Conservation (phyloP, 1,140 invertebrate genomes). For the Bombus pascuorum region DNA sequence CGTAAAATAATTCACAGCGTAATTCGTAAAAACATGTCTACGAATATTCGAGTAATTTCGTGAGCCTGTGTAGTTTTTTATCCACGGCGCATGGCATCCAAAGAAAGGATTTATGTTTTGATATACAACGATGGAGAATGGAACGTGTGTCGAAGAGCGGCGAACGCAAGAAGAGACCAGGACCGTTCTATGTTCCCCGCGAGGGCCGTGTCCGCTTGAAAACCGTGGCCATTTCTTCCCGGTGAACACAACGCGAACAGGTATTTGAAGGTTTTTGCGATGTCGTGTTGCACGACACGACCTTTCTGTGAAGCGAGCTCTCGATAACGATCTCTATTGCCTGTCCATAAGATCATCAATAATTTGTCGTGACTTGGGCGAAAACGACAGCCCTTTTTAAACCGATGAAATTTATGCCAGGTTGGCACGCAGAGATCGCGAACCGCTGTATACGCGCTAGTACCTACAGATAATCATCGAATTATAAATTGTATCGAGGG, state of each 20-base stretch:
- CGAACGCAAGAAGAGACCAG: neutral
- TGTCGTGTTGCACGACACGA: slow-evolving; percentile 32
- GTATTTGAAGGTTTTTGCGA: slow-evolving; percentile 41
- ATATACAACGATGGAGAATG: neutral
- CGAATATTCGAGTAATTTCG: no score
- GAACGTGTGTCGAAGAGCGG: no score
- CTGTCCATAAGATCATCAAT: slow-evolving; percentile 59
- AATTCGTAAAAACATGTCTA: no score
- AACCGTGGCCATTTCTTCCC: slow-evolving; percentile 43
- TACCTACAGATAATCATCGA: slow-evolving; percentile 54
- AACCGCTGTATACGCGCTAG: neutral
- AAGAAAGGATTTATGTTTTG: neutral
- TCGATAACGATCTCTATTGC: slow-evolving; percentile 53
- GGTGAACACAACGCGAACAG: slow-evolving; percentile 31
- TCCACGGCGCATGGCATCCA: no score
- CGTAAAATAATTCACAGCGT: no score
- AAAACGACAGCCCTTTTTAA: slow-evolving; percentile 50
- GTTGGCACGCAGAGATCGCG: slow-evolving; percentile 40
- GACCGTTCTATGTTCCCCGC: neutral
- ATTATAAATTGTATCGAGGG: slow-evolving; percentile 52
- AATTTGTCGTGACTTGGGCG: slow-evolving; percentile 56
- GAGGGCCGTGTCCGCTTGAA: slow-evolving; percentile 24
- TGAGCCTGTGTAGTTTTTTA: no score
- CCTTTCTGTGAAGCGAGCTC: slow-evolving; percentile 45
- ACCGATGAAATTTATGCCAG: slow-evolving; percentile 49